Evolutionary conservation across 2,888 invertebrate genomes (phyloP).

Genomic region (Petrolisthes cinctipes): DNA sequence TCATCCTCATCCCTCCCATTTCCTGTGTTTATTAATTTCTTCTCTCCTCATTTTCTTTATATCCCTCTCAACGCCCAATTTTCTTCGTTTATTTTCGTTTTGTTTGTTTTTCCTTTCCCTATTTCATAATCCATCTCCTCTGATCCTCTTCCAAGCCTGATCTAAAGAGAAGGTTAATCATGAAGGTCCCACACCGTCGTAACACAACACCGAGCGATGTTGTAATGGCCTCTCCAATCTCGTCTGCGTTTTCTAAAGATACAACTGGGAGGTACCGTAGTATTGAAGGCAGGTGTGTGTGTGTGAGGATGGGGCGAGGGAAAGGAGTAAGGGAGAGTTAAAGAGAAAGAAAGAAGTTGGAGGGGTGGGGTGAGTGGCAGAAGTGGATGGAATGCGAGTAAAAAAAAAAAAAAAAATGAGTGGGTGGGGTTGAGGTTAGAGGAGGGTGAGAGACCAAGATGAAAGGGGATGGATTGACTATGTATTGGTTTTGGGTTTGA

Average conservation of each 20-base stretch:
- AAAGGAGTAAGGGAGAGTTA: background rate
- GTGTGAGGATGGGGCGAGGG: background rate
- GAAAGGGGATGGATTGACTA: background rate
- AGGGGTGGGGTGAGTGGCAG: background rate
- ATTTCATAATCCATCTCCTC: background rate
- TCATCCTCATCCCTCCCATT: background rate
- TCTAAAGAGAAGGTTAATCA: slow-evolving; percentile 39
- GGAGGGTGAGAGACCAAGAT: background rate
- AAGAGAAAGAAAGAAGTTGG: background rate
- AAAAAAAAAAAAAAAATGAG: background rate
- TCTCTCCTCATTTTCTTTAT: background rate
- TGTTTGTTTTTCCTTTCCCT: background rate
- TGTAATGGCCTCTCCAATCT: slow-evolving; percentile 36
- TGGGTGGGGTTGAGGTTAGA: too few relatives aligned
- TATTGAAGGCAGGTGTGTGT: background rate
- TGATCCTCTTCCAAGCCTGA: background rate
- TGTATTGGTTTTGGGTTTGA: too few relatives aligned
- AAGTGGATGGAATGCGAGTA: background rate
- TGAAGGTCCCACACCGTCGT: slow-evolving; percentile 34
- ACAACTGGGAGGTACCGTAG: background rate
- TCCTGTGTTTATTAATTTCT: background rate
- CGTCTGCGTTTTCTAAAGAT: slow-evolving; percentile 39
- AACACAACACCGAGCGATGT: slow-evolving; percentile 40
- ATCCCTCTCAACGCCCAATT: background rate
- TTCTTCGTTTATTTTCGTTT: background rate